Evolutionary conservation across 2,888 invertebrate species (phyloP).

Genomic region (Macroteleia sp.): DNA sequence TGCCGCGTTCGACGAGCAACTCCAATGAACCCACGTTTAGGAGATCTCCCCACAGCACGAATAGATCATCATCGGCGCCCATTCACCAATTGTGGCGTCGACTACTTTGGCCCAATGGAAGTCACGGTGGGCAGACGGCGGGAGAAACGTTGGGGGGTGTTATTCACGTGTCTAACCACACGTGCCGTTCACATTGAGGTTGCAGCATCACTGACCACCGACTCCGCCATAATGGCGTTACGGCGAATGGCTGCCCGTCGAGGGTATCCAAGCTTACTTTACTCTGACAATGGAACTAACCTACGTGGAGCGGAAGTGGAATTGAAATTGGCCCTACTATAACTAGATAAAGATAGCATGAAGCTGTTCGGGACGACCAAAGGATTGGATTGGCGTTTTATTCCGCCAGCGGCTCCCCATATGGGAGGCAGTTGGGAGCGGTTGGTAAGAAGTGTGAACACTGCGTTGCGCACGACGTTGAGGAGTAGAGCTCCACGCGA

Average conservation of each 20-base stretch:
- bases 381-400: no score
- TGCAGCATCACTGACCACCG: no score
- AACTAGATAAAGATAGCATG: no score
- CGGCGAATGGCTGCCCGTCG: no score
- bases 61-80: neutral
- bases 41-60: neutral
- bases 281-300: no score
- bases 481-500: conserved; percentile 23
- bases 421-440: conserved; percentile 57
- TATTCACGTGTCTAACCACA: conserved; percentile 63
- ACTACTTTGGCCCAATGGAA: conserved; percentile 55
- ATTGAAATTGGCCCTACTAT: no score
- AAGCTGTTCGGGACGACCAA: no score
- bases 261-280: no score
- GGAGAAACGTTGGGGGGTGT: conserved; percentile 66
- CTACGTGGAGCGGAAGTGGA: no score
- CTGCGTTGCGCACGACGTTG: conserved; percentile 13
- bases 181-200: conserved; percentile 62
- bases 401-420: neutral
- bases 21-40: neutral
- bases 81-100: neutral
- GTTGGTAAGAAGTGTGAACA: conserved; percentile 24
- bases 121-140: conserved; percentile 13
- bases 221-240: no score
- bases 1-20: neutral